These are phyloP conservation scores for Polyommatus iphigenia DNA, from an alignment of 2,888 invertebrate species.

Conservation along the genomic window DNA sequence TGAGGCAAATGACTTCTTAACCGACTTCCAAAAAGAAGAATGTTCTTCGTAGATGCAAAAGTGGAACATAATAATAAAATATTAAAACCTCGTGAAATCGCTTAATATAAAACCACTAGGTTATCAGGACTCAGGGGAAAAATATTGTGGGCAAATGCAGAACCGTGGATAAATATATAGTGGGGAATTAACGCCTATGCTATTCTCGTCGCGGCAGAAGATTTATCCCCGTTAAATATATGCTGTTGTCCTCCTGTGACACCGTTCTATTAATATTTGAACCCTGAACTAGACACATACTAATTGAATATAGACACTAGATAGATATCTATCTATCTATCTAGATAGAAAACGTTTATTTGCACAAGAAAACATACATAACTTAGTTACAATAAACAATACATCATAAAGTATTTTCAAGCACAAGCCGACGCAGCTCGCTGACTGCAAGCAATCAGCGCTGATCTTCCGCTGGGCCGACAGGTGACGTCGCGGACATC, in stretches of 20 bases:
- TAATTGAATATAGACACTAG: not conserved
- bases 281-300: not conserved
- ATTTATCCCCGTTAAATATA: slow-evolving; percentile 30
- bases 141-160: slow-evolving; percentile 23
- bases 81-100: not conserved
- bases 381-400: too few species aligned
- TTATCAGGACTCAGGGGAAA: slow-evolving; percentile 22
- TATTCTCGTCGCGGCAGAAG: slow-evolving; percentile 27
- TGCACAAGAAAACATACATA: too few species aligned
- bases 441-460: too few species aligned
- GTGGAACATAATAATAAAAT: not conserved
- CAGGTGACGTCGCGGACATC: too few species aligned
- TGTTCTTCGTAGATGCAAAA: too few species aligned
- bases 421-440: too few species aligned
- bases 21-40: too few species aligned
- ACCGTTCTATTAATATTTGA: not conserved
- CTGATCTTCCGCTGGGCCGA: too few species aligned
- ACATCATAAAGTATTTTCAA: too few species aligned
- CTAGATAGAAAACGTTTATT: too few species aligned
- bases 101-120: not conserved
- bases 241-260: slow-evolving; percentile 15
- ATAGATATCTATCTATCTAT: too few species aligned
- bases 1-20: not conserved
- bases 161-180: slow-evolving; percentile 23
- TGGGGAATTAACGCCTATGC: slow-evolving; percentile 29